Evolutionary conservation across 2,888 invertebrate genomes (phyloP), one percentile per base, ranked within the genome.

Genomic region (Mythimna loreyi): DNA sequence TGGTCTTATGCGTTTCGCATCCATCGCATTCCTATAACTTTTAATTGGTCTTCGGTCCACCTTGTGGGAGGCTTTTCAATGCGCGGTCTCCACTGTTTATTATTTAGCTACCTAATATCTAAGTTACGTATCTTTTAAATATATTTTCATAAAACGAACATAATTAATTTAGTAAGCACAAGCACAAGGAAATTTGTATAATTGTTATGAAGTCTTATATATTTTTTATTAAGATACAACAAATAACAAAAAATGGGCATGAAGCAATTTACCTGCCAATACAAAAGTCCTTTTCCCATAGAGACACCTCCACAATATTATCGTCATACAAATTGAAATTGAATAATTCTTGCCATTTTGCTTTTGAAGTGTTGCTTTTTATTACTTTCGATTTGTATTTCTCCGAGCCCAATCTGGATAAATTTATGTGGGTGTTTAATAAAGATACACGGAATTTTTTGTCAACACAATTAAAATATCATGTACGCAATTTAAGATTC

Each of bases 291-390:
- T 97, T 98, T 87, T 98, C 98, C 97, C 97, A 98, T 2, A 99
- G 96, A 1, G 98, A 97, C 52, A 99, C 96, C 92, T 99, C 99
- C 61, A 99, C 93, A 80, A 97, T 97, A 73, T 98, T 97, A 84
- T 99, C 99, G 79, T 99, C 99, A 92, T 97, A 99, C 66, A 99
- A 96, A 93, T 98, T 98, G 49, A 99, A 96, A 93, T 99, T 99
- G 91, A 99, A 99, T 92, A 99, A 98, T 91, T 99, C 99, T 86
- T 99, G 95, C 99, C 99, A 99, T 86, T 98, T 96, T 4, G 98
- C 97, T 89, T 81, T 76, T 0, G 85, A 52, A 5, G 79, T 75
- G 21, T 84, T 79, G 64, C 97, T 97, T 96, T 97, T 97, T 67
- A 97, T 96, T 77, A 97, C 96, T 93, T 99, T 99, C 86, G 98